Evolutionary conservation across 2,888 invertebrate genomes (phyloP), one percentile per base, ranked within the genome.

Genomic region (Aradus depressus): DNA sequence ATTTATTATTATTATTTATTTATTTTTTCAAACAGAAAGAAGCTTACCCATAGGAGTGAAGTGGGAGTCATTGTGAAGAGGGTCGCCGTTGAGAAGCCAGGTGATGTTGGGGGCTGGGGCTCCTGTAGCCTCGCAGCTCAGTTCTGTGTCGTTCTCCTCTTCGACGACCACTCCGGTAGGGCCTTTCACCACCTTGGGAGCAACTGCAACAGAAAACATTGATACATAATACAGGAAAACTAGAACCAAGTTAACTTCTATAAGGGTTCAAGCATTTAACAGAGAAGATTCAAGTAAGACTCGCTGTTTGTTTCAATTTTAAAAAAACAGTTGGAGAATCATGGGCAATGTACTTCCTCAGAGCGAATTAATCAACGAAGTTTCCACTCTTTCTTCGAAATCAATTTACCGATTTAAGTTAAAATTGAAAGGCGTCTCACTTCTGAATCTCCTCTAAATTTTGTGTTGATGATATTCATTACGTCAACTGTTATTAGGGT

Each of bases 1-100:
- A n/a, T n/a, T n/a, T n/a, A 10, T 31, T 10, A 10, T 31, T 31
- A 31, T 31, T 31, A 10, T 31, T 10, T 37, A 14, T 37, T 37
- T 31, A 31, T 44, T 10, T 34, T 10, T 10, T 44, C 8, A 10
- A 6, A 16, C 10, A 10, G 6, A 8, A 31, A 14, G 19, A 18
- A 19, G 32, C 31, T 65, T 65, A 52, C 68, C 70, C 18, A 63
- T 60, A 4, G 72, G 67, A 55, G 68, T 66, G 16, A 76, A 71
- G 49, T 71, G 67, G 18, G 70, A 67, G 61, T 79, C 79, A 55
- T 70, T 73, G 44, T 70, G 68, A 31, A 90, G 73, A 3, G 79
- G 75, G 57, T 81, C 78, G 0, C 89, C 87, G 64, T 93, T 91
- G 48, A 90, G 77, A 52, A 91, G 71, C 93, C 93, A 93, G 58